These are phyloP conservation scores for Trimorus sp. DNA, from an alignment of 2,888 invertebrate genomes.

Conservation along the genomic window DNA sequence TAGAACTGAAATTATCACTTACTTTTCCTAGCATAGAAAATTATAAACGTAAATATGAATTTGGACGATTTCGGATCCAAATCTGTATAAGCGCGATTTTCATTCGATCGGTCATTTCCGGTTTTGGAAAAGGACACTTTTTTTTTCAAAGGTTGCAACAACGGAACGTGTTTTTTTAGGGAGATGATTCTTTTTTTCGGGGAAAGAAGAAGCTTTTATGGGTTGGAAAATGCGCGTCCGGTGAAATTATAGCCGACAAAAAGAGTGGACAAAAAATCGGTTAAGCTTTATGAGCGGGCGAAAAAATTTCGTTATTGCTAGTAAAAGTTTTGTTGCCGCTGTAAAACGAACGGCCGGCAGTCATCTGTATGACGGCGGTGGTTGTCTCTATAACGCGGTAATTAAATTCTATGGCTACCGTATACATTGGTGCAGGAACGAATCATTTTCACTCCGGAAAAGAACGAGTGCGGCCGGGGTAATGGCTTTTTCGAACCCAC, in stretches of 20 bases:
- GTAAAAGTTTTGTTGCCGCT: constrained; percentile 52
- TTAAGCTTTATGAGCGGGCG: constrained; percentile 30
- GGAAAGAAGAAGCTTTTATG: background rate
- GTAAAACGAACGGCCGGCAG: constrained; percentile 48
- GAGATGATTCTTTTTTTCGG: no score
- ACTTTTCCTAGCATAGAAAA: no score
- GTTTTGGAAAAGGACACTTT: no score
- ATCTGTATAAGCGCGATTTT: no score
- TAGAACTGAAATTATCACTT: no score
- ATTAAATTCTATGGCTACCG: constrained; percentile 52
- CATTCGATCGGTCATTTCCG: no score
- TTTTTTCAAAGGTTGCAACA: no score
- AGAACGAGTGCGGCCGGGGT: no score
- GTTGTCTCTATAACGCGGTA: constrained; percentile 52
- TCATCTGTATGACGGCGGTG: constrained; percentile 46
- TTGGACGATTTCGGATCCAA: no score
- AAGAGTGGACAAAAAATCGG: constrained; percentile 20
- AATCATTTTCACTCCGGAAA: constrained; percentile 3
- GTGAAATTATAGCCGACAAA: constrained; percentile 18
- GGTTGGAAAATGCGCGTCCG: constrained; percentile 13
- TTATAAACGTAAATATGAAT: no score
- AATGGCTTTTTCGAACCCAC: no score
- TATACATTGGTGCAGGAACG: constrained; percentile 22
- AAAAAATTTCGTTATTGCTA: constrained; percentile 44
- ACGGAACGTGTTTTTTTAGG: no score